phyloP scores from a whole-genome alignment of 64 coral and sea anemone species.

The Pocillopora verrucosa region DNA sequence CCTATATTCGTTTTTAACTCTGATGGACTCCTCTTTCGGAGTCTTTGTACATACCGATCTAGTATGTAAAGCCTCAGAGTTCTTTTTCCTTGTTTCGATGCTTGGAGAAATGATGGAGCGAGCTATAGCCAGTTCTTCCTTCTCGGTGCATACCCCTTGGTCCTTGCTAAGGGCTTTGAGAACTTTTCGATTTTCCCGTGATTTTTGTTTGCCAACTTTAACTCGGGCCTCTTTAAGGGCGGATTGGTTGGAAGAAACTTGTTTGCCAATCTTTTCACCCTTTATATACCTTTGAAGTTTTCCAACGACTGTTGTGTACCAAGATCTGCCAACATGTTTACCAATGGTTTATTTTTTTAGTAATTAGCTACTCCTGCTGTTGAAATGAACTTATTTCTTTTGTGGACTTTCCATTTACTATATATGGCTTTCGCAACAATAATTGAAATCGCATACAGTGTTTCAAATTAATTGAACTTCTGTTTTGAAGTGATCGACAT shows the following conservation, averaged over 20 bases:
- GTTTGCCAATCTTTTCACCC: neutral
- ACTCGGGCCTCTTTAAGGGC: constrained; percentile 6
- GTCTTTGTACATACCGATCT: constrained; percentile 6
- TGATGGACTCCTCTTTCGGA: neutral
- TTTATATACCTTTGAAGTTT: neutral
- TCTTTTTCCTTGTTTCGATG: constrained; percentile 14
- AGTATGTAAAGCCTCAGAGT: constrained; percentile 20
- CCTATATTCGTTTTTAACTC: no score
- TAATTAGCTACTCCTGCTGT: neutral
- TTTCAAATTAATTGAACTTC: no score
- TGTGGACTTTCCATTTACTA: no score
- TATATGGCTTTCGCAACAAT: no score
- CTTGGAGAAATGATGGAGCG: constrained; percentile 11
- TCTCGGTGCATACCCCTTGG: neutral
- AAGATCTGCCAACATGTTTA: neutral
- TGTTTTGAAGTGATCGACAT: no score
- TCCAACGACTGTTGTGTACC: neutral
- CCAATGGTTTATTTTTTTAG: neutral
- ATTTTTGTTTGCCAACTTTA: constrained; percentile 12
- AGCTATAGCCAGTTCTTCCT: constrained; percentile 9
- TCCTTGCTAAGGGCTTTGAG: neutral
- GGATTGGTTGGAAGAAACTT: neutral
- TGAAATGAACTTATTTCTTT: no score
- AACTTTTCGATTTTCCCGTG: constrained; percentile 12
- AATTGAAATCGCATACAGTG: no score